Base-by-base conservation (phyloP, 1,140 invertebrate species). In the Hirudo medicinalis region DNA sequence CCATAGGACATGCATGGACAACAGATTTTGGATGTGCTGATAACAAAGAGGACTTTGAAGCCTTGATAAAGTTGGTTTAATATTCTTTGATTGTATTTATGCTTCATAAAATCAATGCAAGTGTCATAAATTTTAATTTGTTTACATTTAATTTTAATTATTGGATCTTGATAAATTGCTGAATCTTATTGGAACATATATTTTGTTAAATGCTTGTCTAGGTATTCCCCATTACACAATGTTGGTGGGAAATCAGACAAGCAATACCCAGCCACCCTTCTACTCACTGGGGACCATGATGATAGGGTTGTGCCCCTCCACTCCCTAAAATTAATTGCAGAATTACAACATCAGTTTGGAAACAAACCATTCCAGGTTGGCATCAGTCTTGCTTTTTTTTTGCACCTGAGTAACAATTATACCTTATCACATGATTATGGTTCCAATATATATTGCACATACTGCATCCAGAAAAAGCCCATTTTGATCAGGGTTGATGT, bases 281-380 rank as follows among this genome's bases (percentile, higher is more conserved):
- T 98, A 49, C 80, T 94, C 71, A 98, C 95, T 29, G 96, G 91
- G 22, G 94, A 98, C 85, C 96, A 99, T 81, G 95, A 99, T 84
- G 95, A 98, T 84, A 87, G 95, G 74, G 94, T 97, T 70, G 92
- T 95, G 70, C 94, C 94, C 49, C 85, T 94, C 71, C 95, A 98
- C 82, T 94, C 92, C 71, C 86, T 97, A 8, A 99, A 99, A 84
- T 92, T 91, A 78, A 90, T 94, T 71, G 92, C 96, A 0, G 86
- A 91, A 76, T 82, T 99, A 63, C 96, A 99, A 79, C 82, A 93
- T 76, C 85, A 83, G 32, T 80, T 92, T 57, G 86, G 87, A 63
- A 80, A 82, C 57, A 78, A 85, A 22, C 77, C 86, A 2, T 83
- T 85, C 73, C 86, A 88, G 76, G 80, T 80, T 29, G 22, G 22